Conservation (phyloP, 2,888 invertebrate species). For the Vanessa cardui region DNA sequence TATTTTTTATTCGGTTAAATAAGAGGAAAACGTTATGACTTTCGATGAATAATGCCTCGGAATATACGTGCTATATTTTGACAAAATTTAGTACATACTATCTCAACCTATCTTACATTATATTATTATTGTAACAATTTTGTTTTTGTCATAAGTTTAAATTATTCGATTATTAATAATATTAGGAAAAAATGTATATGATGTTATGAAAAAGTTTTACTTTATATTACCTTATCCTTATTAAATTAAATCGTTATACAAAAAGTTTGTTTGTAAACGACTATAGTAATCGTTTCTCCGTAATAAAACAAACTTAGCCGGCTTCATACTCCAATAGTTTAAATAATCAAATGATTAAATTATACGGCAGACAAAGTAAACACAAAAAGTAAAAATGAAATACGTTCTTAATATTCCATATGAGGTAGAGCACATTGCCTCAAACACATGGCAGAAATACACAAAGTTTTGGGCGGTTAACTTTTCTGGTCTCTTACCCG, state of each 20-base stretch:
- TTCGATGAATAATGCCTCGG: background rate
- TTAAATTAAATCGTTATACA: too few species aligned
- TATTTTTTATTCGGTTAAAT: constrained; percentile 19
- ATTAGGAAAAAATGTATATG: background rate
- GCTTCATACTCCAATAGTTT: too few species aligned
- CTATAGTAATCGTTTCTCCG: too few species aligned
- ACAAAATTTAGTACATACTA: too few species aligned
- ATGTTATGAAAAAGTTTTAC: too few species aligned
- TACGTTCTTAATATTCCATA: constrained; percentile 37
- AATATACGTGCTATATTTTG: too few species aligned
- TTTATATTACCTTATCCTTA: too few species aligned
- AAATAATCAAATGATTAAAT: background rate
- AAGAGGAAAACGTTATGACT: constrained; percentile 1
- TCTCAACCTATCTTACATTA: too few species aligned
- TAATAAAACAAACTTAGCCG: too few species aligned
- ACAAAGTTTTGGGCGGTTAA: constrained; percentile 69
- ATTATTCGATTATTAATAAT: background rate
- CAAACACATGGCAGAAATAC: constrained; percentile 47
- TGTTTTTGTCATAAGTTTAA: background rate
- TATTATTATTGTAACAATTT: background rate
- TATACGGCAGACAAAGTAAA: background rate
- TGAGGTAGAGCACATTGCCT: constrained; percentile 38
- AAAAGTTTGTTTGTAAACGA: too few species aligned
- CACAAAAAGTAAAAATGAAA: constrained; percentile 20
- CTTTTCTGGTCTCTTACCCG: constrained; percentile 72